Evolutionary conservation across 1,140 invertebrate genomes (phyloP).

Genomic region (Diabrotica virgifera): DNA sequence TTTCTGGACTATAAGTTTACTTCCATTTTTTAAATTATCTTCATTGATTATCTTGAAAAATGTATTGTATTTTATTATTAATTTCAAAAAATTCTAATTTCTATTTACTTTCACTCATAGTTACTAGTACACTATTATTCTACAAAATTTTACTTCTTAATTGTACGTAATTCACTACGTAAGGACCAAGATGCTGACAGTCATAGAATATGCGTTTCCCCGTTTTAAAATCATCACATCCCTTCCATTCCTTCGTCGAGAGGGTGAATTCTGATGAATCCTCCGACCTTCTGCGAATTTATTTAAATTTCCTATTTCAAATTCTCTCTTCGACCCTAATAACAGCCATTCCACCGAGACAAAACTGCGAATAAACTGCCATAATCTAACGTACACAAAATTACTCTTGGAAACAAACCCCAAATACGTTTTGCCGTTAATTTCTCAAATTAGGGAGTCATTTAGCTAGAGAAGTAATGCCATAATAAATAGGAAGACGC

Average conservation of each 20-base stretch:
- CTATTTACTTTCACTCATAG: too few species aligned
- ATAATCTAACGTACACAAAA: slow-evolving; percentile 1
- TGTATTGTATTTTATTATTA: too few species aligned
- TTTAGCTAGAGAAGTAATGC: slow-evolving; percentile 2
- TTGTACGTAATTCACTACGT: too few species aligned
- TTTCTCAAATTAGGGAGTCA: neutral
- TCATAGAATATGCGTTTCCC: too few species aligned
- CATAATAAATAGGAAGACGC: neutral
- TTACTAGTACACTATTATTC: too few species aligned
- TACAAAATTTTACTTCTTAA: too few species aligned
- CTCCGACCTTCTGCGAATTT: neutral
- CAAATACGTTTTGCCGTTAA: slow-evolving; percentile 2
- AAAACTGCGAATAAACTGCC: neutral
- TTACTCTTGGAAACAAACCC: neutral
- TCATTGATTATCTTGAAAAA: too few species aligned
- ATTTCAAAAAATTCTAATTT: too few species aligned
- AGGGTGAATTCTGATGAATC: neutral
- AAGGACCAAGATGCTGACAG: too few species aligned
- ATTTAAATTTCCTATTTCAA: neutral
- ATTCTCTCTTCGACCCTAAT: slow-evolving; percentile 1
- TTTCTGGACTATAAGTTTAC: too few species aligned
- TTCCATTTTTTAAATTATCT: too few species aligned
- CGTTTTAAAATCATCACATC: neutral
- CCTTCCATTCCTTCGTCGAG: neutral
- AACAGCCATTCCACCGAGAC: neutral